phyloP scores from a whole-genome alignment of 2,797 vertebrate species.

The Delichon dasypus region DNA sequence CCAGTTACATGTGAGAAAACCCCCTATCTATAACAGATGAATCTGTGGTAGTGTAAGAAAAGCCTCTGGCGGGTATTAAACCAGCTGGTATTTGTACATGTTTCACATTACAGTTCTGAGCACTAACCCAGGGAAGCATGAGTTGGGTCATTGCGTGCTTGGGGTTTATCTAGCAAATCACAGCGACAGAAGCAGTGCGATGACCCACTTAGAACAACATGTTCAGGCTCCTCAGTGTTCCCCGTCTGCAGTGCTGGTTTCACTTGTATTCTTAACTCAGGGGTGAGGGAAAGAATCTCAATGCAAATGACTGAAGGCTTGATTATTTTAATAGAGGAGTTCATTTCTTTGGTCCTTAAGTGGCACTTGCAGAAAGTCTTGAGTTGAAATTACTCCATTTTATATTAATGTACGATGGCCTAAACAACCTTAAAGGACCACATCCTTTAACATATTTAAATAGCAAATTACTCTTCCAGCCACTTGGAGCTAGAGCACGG shows the following conservation, averaged over 20 bases:
- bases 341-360: background rate
- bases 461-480: background rate
- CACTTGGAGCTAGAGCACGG: background rate
- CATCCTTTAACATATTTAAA: background rate
- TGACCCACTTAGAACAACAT: conserved; percentile 16
- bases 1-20: background rate
- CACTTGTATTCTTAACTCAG: background rate
- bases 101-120: conserved; percentile 45
- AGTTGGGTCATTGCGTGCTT: background rate
- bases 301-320: background rate
- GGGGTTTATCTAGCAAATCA: conserved; percentile 7
- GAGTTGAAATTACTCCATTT: background rate
- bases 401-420: background rate
- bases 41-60: conserved; percentile 27
- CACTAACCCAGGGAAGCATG: background rate
- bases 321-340: background rate
- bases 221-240: background rate
- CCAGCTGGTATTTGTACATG: conserved; percentile 22
- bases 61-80: background rate
- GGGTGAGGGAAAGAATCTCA: background rate
- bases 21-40: conserved; percentile 44
- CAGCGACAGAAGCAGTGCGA: background rate
- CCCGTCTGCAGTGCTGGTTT: background rate
- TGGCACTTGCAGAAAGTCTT: background rate
- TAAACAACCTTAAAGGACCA: background rate